Conservation (phyloP, 35 echinoderm and acorn worm genomes). For the Ophioderma brevispina region DNA sequence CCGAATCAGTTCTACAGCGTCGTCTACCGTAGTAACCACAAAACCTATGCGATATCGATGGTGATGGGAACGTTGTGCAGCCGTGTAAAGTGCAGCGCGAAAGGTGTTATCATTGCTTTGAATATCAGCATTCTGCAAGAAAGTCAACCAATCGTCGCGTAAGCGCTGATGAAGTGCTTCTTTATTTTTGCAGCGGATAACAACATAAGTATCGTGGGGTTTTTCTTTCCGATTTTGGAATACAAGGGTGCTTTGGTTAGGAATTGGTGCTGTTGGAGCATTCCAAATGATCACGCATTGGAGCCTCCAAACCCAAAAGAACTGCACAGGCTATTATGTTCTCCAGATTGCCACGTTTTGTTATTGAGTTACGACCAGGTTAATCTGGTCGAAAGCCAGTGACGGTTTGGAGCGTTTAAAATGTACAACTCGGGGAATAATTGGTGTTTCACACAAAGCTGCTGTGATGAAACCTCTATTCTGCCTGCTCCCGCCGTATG, state of each 20-base stretch:
- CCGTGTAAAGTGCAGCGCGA: slow-evolving; percentile 23
- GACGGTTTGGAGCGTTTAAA: slow-evolving; percentile 37
- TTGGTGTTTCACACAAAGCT: slow-evolving; percentile 41
- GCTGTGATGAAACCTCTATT: slow-evolving; percentile 60
- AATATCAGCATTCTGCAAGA: background rate
- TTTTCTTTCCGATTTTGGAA: background rate
- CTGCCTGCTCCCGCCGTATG: slow-evolving; percentile 64
- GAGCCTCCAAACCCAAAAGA: slow-evolving; percentile 80
- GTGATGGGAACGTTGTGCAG: slow-evolving; percentile 24
- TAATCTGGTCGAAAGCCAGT: slow-evolving; percentile 32
- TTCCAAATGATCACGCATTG: slow-evolving; percentile 66
- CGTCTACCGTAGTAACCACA: slow-evolving; percentile 24
- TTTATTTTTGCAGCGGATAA: slow-evolving; percentile 54
- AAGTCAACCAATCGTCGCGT: slow-evolving; percentile 40
- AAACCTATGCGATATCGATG: slow-evolving; percentile 38
- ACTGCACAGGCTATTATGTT: slow-evolving; percentile 53
- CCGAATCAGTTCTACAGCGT: background rate
- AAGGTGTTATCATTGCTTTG: background rate
- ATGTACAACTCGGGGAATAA: slow-evolving; percentile 65
- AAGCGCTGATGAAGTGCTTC: slow-evolving; percentile 20
- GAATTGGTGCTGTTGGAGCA: background rate
- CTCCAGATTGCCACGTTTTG: slow-evolving; percentile 41
- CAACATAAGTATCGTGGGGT: slow-evolving; percentile 33
- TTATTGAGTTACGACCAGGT: slow-evolving; percentile 29
- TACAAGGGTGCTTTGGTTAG: background rate